Evolutionary conservation across 2,888 invertebrate species (phyloP), one percentile per base, ranked within the genome.

Genomic region (Callyntrura sp.): DNA sequence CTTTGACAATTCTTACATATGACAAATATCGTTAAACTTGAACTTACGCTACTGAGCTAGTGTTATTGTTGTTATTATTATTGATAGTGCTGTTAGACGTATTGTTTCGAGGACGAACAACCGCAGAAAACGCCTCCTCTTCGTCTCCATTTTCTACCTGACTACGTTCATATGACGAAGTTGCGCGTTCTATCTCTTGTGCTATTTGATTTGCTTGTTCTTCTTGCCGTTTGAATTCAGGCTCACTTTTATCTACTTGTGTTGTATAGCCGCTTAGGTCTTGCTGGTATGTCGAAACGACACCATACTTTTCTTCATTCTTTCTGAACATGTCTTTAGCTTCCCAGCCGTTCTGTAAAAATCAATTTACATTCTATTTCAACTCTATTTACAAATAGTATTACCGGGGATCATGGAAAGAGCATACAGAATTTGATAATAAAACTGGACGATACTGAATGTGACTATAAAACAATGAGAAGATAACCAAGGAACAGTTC

Each of bases 291-390:
- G 98, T 98, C 93, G 98, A 97, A 94, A 97, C 97, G 11, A 99
- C 98, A 85, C 99, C 98, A 95, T 98, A 99, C 92, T 97, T 96
- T 94, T 96, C 96, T 94, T 98, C 98, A 95, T 99, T 99, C 94
- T 97, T 98, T 92, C 97, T 96, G 95, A 99, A 99, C 99, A 99
- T 99, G 93, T 99, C 99, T 94, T 97, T 97, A 1, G 97, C 97
- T 95, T 98, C 98, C 99, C 99, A 99, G 90, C 99, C 99, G 95
- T 98, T 98, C 95, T 95, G 93, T 62, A 70, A 65, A n/a, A 62
- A 73, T 17, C n/a, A 48, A 55, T 28, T 55, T 48, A 25, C n/a
- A 57, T 35, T 6, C 5, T 51, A n/a, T 11, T 62, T 60, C 60
- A 20, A 60, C 4, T 57, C 4, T 57, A 57, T 20, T 20, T 60